These are phyloP conservation scores for Lasioglossum vierecki DNA, from an alignment of 2,888 invertebrate species.

Conservation along the genomic window DNA sequence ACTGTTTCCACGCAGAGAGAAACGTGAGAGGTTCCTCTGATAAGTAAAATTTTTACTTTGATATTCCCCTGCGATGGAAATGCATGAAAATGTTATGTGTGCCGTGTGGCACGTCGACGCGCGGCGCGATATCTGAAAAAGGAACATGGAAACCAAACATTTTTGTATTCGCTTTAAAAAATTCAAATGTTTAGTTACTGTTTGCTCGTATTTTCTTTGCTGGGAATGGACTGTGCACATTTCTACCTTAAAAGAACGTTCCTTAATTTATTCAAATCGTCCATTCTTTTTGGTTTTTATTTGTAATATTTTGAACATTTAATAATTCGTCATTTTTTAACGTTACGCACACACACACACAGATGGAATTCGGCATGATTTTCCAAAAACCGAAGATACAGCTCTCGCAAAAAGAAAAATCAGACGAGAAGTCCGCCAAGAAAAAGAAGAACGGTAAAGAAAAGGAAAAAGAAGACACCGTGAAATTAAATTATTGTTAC, in stretches of 20 bases:
- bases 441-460: background rate
- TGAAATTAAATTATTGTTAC: conserved; percentile 27
- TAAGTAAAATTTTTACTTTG: background rate
- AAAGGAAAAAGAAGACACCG: background rate
- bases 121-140: background rate
- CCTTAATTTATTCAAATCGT: background rate
- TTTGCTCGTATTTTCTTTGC: background rate
- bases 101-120: background rate
- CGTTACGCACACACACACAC: background rate
- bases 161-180: background rate
- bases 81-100: background rate
- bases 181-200: background rate
- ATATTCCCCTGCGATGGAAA: background rate
- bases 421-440: background rate
- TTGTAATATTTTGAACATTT: background rate
- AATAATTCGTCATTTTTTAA: too few species aligned
- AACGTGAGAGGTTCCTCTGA: background rate
- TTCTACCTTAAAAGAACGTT: background rate
- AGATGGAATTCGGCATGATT: conserved; percentile 43
- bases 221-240: background rate
- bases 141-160: background rate
- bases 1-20: background rate
- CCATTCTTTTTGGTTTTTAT: background rate
- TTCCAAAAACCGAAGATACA: conserved; percentile 18
- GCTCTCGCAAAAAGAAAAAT: background rate